A percentile compares a stretch with the other conserved stretches of the same genome.
Conservation (phyloP, 37 sponge, comb jelly and placozoan species). For the Halisarca cf. caerulea region DNA sequence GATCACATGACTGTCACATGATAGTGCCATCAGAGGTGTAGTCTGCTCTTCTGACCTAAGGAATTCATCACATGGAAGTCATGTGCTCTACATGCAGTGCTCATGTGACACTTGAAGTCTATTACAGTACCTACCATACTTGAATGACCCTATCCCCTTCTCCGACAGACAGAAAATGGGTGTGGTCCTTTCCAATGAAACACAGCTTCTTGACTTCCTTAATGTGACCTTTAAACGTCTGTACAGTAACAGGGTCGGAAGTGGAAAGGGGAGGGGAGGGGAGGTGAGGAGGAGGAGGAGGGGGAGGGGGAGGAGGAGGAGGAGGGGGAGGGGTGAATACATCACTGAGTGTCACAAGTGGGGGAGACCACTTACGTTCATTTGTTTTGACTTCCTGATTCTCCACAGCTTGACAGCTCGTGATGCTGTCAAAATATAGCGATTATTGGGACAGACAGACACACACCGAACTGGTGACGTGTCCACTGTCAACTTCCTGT, state of each 20-base stretch:
- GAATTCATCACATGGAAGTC: too few species aligned
- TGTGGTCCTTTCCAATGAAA: neutral
- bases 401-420: neutral
- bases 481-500: neutral
- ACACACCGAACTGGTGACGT: neutral
- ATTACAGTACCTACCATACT: neutral
- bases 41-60: neutral
- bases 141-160: neutral
- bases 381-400: neutral
- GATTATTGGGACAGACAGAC: neutral
- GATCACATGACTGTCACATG: neutral
- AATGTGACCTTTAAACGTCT: neutral
- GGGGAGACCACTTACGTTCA: neutral
- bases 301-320: too few species aligned
- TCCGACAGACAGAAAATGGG: neutral
- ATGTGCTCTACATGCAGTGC: too few species aligned
- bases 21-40: neutral
- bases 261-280: too few species aligned
- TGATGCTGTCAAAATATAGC: neutral
- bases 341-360: too few species aligned
- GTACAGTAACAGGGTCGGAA: too few species aligned
- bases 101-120: too few species aligned
- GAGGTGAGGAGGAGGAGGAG: too few species aligned
- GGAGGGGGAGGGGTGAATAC: too few species aligned
- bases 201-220: constrained; percentile 2